Percentiles rank a stretch among this genome's conserved stretches.
phyloP scores from a whole-genome alignment of 2,888 invertebrate species.

The Conops quadrifasciatus region DNA sequence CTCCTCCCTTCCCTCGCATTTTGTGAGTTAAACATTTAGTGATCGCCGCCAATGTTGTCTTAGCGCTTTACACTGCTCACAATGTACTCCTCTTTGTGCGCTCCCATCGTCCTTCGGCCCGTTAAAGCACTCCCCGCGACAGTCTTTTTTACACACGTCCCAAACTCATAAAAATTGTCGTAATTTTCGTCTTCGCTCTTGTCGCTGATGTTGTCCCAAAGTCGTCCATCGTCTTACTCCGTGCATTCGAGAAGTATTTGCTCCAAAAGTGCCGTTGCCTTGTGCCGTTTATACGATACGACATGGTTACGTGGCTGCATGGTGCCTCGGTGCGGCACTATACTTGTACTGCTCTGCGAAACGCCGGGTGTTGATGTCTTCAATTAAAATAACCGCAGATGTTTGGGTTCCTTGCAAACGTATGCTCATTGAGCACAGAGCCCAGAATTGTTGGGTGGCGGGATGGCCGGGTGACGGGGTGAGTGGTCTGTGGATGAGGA shows the following conservation, averaged over 20 bases:
- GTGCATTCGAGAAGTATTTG: neutral
- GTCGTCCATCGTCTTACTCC: neutral
- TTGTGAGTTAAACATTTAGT: neutral
- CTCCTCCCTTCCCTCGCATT: neutral
- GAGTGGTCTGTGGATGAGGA: neutral
- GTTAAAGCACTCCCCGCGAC: neutral
- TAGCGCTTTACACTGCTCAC: neutral
- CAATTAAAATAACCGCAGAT: slow-evolving; percentile 60
- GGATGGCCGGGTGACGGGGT: neutral
- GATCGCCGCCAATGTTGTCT: slow-evolving; percentile 14
- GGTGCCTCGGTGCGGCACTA: neutral
- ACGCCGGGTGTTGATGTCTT: slow-evolving; percentile 59
- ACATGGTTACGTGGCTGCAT: neutral
- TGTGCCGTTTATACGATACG: neutral
- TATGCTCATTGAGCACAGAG: neutral
- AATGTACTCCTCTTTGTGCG: neutral
- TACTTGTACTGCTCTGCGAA: neutral
- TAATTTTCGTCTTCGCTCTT: neutral
- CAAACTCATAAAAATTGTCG: slow-evolving; percentile 15
- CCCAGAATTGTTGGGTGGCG: neutral
- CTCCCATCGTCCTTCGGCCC: neutral
- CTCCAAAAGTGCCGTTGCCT: neutral
- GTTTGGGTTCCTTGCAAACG: slow-evolving; percentile 30
- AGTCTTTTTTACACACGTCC: neutral
- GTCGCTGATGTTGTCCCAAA: neutral